These are phyloP conservation scores for Clitarchus hookeri DNA, from an alignment of 2,888 invertebrate genomes.

Conservation along the genomic window DNA sequence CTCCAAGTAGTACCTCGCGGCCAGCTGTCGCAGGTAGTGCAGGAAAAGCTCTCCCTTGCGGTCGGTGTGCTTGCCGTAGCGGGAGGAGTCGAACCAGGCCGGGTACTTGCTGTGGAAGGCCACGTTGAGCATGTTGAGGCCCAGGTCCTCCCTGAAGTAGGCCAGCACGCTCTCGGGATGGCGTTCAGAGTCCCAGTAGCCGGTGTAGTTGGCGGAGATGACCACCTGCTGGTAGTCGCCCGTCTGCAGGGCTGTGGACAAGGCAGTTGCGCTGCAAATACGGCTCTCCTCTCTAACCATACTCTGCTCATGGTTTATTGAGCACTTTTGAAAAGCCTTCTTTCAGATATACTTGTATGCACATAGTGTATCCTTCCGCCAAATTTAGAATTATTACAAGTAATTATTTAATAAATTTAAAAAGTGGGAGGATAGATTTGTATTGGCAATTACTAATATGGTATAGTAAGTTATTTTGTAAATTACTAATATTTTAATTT, in stretches of 20 bases:
- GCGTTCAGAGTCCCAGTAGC: slow-evolving; percentile 56
- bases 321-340: background rate
- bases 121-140: slow-evolving; percentile 62
- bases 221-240: slow-evolving; percentile 58
- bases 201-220: slow-evolving; percentile 67
- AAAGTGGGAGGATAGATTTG: too few species aligned
- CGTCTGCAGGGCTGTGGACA: slow-evolving; percentile 33
- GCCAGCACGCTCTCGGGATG: slow-evolving; percentile 62
- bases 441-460: too few species aligned
- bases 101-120: slow-evolving; percentile 69
- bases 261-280: background rate
- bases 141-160: slow-evolving; percentile 76
- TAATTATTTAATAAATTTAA: too few species aligned
- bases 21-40: slow-evolving; percentile 46
- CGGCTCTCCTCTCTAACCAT: background rate
- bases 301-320: background rate
- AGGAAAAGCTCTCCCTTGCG: slow-evolving; percentile 64
- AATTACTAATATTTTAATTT: too few species aligned
- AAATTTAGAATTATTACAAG: too few species aligned
- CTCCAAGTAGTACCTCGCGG: slow-evolving; percentile 67
- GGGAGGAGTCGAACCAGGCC: slow-evolving; percentile 64
- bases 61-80: slow-evolving; percentile 59
- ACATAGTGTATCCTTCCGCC: too few species aligned
- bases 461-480: too few species aligned
- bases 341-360: too few species aligned